A percentile compares a stretch with the other conserved stretches of the same genome.
Evolutionary conservation across 2,797 vertebrate genomes (phyloP).

Genomic region (Pristis pectinata): DNA sequence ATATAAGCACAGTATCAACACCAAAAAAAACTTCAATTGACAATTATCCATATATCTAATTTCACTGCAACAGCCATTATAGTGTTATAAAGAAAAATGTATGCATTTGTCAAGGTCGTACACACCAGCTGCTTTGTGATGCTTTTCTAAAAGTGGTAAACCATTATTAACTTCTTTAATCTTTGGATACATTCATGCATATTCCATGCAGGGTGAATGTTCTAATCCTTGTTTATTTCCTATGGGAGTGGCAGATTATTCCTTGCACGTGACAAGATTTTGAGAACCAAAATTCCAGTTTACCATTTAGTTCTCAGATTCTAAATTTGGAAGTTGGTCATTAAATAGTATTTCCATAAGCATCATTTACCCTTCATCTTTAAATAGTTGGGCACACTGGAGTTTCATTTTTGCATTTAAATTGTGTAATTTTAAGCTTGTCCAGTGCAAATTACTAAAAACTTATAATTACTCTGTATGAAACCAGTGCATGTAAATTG

Average conservation of each 20-base stretch:
- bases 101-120: constrained; percentile 28
- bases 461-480: neutral
- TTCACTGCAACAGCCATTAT: neutral
- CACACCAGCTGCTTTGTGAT: constrained; percentile 33
- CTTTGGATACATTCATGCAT: constrained; percentile 31
- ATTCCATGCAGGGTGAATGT: neutral
- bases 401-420: neutral
- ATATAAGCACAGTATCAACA: neutral
- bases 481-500: neutral
- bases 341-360: constrained; percentile 23
- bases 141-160: constrained; percentile 7
- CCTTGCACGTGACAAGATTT: constrained; percentile 8
- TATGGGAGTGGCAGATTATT: constrained; percentile 31
- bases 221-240: constrained; percentile 37
- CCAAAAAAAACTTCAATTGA: neutral
- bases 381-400: neutral
- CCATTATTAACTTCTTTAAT: constrained; percentile 16
- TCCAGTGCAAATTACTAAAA: neutral
- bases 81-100: constrained; percentile 22
- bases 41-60: neutral
- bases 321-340: constrained; percentile 28
- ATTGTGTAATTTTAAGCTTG: neutral
- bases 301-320: constrained; percentile 9
- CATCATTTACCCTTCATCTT: constrained; percentile 7
- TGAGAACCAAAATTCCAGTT: neutral